Percentiles rank a stretch among this genome's conserved stretches.
These are phyloP conservation scores for Ophthalmolycus amberensis DNA, from an alignment of 2,113 vertebrate genomes.

Conservation along the genomic window DNA sequence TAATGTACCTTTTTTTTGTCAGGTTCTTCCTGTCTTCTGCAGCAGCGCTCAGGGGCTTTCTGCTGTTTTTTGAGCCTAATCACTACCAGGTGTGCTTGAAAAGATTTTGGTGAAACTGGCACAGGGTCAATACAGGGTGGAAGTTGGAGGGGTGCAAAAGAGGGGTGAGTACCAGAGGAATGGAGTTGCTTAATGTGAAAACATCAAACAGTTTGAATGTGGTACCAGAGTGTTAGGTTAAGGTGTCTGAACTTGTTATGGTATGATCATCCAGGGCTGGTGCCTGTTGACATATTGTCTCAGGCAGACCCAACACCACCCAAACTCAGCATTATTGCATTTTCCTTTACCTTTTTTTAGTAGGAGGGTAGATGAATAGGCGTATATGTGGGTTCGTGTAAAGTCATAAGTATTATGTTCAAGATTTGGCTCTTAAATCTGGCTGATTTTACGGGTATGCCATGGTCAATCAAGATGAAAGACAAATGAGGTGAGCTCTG, in stretches of 20 bases:
- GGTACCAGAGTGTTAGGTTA: conserved; percentile 67
- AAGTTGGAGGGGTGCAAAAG: conserved; percentile 35
- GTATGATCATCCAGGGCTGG: conserved; percentile 67
- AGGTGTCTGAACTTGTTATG: conserved; percentile 76
- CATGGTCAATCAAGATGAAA: conserved; percentile 52
- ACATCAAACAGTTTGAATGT: conserved; percentile 71
- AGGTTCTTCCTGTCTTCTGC: conserved; percentile 37
- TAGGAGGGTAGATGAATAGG: conserved; percentile 3
- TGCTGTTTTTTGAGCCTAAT: conserved; percentile 80
- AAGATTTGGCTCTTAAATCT: conserved; percentile 48
- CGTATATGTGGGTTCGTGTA: conserved; percentile 17
- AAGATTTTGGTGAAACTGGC: conserved; percentile 77
- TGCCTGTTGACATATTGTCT: conserved; percentile 51
- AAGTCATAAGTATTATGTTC: conserved; percentile 44
- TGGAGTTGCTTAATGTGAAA: conserved; percentile 69
- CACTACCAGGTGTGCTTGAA: conserved; percentile 82
- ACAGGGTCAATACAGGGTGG: conserved; percentile 65
- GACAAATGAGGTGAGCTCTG: conserved; percentile 39
- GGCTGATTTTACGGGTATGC: conserved; percentile 29
- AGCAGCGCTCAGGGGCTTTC: conserved; percentile 62
- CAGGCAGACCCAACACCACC: conserved; percentile 22
- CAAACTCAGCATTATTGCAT: conserved; percentile 14
- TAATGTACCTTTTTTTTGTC: conserved; percentile 36
- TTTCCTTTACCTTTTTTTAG: conserved; percentile 4
- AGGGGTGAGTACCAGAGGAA: conserved; percentile 46